Base-by-base conservation (phyloP, 2,888 invertebrate genomes). In the Choristoneura rosaceana region DNA sequence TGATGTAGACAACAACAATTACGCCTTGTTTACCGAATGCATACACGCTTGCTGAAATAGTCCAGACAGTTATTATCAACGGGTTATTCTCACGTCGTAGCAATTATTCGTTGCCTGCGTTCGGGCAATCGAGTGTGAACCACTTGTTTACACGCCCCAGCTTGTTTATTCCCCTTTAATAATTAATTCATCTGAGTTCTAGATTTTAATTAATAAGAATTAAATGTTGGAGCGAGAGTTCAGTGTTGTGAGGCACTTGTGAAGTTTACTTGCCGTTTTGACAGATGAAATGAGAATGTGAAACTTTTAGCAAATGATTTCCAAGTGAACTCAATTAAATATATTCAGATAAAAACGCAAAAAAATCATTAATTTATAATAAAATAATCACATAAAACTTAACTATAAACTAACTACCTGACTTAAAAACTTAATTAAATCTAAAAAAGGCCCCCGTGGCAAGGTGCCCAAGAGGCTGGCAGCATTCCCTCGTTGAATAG, bases 11-110 rank as follows among this genome's bases (percentile, higher is more conserved):
- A 15, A 17, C 15, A 17, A 12, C 55, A 25, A 55, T 55, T 25
- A n/a, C 4, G 55, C 55, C 52, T 52, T 55, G 25, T 55, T 55
- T 55, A 25, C 55, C 10, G 12, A 25, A 55, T 25, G 55, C 55
- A 25, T 25, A 55, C 55, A 10, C 25, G 55, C 25, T 25, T 7
- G 7, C 15, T 8, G 12, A 12, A 25, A 55, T 55, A 55, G 17
- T 33, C 66, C 66, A 66, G 66, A 71, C 70, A 60, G 61, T 66
- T 61, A 71, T 66, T 61, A 61, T 52, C 25, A 66, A 34, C 50
- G 65, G 34, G 43, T 61, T 61, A 71, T 52, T 55, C 52, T 52
- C 59, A 70, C 70, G 70, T 66, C 70, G 61, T 17, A 71, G 66
- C 70, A 71, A 71, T 71, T 71, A 71, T 25, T 25, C 69, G 62